A percentile compares a stretch with the other conserved stretches of the same genome.
phyloP scores from a whole-genome alignment of 2,797 vertebrate species.

The Sphenopsis melanotis region DNA sequence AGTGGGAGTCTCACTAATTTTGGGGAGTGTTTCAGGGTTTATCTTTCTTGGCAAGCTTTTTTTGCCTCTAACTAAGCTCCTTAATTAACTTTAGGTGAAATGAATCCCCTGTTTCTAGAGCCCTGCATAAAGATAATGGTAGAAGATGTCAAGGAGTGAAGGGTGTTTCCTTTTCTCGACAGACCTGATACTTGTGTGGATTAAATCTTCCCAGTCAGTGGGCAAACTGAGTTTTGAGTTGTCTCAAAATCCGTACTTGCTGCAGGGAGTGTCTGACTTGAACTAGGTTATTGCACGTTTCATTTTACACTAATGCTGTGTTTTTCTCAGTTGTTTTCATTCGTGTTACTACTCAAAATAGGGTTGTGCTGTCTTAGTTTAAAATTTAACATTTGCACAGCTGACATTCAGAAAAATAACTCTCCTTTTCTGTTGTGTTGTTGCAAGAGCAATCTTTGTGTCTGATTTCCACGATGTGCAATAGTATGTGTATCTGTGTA shows the following conservation, averaged over 20 bases:
- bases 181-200: rapidly evolving
- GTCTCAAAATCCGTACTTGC: neutral
- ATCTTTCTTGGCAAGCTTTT: conserved; percentile 11
- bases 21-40: neutral
- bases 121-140: neutral
- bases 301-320: neutral
- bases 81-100: neutral
- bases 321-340: neutral
- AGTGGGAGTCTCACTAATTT: neutral
- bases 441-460: neutral
- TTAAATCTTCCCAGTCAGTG: neutral
- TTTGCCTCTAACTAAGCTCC: neutral
- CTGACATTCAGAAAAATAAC: neutral
- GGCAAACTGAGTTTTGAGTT: neutral
- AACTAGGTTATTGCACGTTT: neutral
- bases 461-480: neutral
- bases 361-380: neutral
- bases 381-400: neutral
- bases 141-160: neutral
- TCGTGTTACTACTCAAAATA: neutral
- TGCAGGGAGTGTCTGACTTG: neutral
- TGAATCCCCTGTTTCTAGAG: neutral
- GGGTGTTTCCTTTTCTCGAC: neutral
- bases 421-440: neutral
- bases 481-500: neutral